Evolutionary conservation across 2,797 vertebrate species (phyloP), one percentile per base, ranked within the genome.

Genomic region (Anguilla pacifica): DNA sequence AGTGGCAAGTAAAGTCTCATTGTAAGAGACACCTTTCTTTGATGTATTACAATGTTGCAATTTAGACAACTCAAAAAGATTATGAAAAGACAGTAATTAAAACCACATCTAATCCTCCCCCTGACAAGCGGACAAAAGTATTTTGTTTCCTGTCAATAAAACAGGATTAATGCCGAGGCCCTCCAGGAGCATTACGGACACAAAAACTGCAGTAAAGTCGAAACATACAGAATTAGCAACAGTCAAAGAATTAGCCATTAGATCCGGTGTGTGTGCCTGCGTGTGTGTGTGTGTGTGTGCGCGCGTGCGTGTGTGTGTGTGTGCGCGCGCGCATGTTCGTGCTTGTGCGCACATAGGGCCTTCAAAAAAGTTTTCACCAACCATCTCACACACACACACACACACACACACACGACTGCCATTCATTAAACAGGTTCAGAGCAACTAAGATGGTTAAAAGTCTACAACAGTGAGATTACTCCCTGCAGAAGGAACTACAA

Each of bases 111-210:
- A 86, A 72, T 51, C 39, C 64, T 49, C n/a, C 35, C n/a, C 64
- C 46, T 72, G 64, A 86, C 85, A 72, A 51, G 25, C 43, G n/a
- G 57, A 67, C 57, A 70, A 72, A 86, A 86, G 43, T 25, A 70
- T 86, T 67, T 46, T 67, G 64, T 51, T 86, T 86, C 43, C 64
- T 17, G 64, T 86, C 85, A 86, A 86, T 85, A 46, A 64, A 39
- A 64, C 57, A 31, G 64, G 43, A 86, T 86, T 86, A 72, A 51
- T 70, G 85, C 28, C 22, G 13, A 86, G 46, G 0, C 43, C 61
- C 85, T 70, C 79, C 49, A 7, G 43, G 25, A 67, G 35, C 39
- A 43, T 15, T 15, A 25, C 31, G 59, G 43, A 67, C 43, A 28
- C 15, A 28, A 72, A 85, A 46, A 46, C 1, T 43, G 13, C 53